These are phyloP conservation scores for Pseudococcus longispinus DNA, from an alignment of 2,888 invertebrate species.

Conservation along the genomic window DNA sequence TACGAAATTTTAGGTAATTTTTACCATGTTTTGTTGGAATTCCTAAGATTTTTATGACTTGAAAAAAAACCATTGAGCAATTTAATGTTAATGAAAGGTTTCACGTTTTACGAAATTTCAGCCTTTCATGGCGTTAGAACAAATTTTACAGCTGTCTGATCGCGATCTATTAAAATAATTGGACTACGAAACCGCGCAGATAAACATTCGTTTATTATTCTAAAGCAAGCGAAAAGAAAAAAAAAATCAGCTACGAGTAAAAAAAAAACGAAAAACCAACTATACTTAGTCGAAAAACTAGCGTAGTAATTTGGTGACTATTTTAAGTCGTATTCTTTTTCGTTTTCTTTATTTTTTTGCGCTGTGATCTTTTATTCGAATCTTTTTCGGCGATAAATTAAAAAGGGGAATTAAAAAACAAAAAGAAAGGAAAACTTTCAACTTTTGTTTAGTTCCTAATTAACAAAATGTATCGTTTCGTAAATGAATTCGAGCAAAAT, in stretches of 20 bases:
- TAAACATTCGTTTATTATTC: neutral
- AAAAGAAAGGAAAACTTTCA: neutral
- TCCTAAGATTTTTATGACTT: no score
- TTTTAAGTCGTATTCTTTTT: neutral
- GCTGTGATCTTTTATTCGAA: neutral
- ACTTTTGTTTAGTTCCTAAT: slow-evolving; percentile 1
- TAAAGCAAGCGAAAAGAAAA: neutral
- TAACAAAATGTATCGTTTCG: slow-evolving; percentile 19
- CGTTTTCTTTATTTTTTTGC: neutral
- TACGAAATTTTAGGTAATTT: no score
- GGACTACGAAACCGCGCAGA: neutral
- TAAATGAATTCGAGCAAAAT: neutral
- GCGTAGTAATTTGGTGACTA: neutral
- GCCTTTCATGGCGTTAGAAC: no score
- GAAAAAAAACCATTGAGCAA: no score
- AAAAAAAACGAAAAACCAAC: no score
- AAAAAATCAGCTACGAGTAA: neutral
- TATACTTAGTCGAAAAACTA: neutral
- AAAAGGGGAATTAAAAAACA: neutral
- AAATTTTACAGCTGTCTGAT: neutral
- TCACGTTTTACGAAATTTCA: no score
- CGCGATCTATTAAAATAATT: neutral
- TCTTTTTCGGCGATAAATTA: neutral
- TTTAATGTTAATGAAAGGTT: no score
- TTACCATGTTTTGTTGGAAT: no score